Conservation (phyloP, 2,113 vertebrate species). For the Lampris incognitus region DNA sequence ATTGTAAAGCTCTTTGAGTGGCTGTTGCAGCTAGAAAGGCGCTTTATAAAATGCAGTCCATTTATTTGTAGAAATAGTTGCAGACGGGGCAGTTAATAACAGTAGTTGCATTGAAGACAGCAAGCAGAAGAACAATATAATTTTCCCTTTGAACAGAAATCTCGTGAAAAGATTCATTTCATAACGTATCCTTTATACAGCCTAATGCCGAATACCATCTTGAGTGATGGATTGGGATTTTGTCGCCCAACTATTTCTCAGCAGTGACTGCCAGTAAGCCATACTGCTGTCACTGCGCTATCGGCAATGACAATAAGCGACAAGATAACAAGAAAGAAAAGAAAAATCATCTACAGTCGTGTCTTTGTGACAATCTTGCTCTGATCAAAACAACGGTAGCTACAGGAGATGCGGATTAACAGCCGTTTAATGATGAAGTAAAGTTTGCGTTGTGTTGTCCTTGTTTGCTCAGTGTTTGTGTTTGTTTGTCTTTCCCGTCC, state of each 20-base stretch:
- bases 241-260: conserved; percentile 50
- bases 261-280: conserved; percentile 61
- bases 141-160: no score
- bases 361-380: conserved; percentile 67
- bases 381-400: conserved; percentile 72
- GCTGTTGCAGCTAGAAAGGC: no score
- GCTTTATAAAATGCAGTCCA: no score
- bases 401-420: conserved; percentile 73
- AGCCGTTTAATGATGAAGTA: conserved; percentile 77
- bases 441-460: conserved; percentile 71
- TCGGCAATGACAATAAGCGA: conserved; percentile 41
- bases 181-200: conserved; percentile 1
- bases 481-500: conserved; percentile 70
- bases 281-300: conserved; percentile 53
- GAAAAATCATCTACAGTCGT: conserved; percentile 34
- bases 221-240: conserved; percentile 32
- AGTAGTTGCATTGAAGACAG: no score
- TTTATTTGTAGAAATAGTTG: no score
- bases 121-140: no score
- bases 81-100: no score
- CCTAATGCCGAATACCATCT: conserved; percentile 11
- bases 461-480: conserved; percentile 64
- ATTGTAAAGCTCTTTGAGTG: no score
- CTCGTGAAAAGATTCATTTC: no score
- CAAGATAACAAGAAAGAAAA: conserved; percentile 34